Conservation (phyloP, 1,140 invertebrate genomes). For the Macrosteles quadrilineatus region DNA sequence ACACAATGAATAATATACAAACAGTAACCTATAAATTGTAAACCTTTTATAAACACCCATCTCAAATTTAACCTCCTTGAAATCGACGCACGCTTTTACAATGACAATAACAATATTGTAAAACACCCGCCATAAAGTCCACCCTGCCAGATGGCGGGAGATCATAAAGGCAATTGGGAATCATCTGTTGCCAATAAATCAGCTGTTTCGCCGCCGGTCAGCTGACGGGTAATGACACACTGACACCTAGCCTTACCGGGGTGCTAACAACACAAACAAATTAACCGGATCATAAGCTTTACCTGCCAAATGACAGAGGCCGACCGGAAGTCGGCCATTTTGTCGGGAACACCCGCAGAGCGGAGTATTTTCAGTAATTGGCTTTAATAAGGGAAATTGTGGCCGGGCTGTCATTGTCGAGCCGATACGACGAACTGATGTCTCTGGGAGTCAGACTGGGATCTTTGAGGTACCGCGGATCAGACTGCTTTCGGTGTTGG, state of each 20-base stretch:
- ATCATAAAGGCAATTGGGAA: background rate
- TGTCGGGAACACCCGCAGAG: constrained; percentile 21
- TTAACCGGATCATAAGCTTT: constrained; percentile 25
- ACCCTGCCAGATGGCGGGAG: background rate
- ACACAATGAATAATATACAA: too few species aligned
- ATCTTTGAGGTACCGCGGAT: too few species aligned
- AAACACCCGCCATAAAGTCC: background rate
- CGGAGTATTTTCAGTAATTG: constrained; percentile 13
- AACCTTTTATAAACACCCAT: background rate
- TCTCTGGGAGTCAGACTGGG: too few species aligned
- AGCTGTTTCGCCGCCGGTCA: background rate
- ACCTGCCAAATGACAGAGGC: constrained; percentile 23
- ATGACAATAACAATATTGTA: background rate
- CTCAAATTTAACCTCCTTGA: background rate
- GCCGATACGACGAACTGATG: background rate
- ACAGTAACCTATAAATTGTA: background rate
- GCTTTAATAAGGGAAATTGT: constrained; percentile 23
- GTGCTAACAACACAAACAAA: constrained; percentile 25
- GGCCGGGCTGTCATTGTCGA: background rate
- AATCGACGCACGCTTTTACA: background rate
- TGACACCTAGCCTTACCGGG: constrained; percentile 3
- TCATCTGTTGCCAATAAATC: background rate
- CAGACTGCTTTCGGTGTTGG: too few species aligned
- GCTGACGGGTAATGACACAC: constrained; percentile 4
- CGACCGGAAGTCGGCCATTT: constrained; percentile 20